Evolutionary conservation across 2,113 vertebrate genomes (phyloP).

Genomic region (Lethenteron camtschaticum): DNA sequence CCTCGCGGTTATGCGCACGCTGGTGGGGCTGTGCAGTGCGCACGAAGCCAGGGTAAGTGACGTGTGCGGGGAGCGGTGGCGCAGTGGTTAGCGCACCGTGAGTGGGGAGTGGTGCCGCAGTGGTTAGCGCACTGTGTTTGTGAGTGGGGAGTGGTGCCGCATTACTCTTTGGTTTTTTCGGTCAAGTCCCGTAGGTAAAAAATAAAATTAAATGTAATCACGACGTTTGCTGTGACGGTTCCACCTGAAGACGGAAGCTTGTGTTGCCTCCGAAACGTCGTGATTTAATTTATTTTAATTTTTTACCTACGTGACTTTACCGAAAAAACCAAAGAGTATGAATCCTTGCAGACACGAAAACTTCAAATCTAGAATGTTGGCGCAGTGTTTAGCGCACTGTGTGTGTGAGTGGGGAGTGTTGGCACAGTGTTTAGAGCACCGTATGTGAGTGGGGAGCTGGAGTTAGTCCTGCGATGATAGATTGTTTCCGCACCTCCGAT

Average conservation of each 20-base stretch:
- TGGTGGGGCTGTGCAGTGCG: constrained; percentile 63
- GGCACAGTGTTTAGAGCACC: background rate
- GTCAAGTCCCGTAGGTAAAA: no score
- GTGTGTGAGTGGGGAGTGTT: no score
- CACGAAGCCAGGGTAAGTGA: constrained; percentile 67
- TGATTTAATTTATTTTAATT: no score
- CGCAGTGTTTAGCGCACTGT: background rate
- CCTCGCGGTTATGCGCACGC: constrained; percentile 57
- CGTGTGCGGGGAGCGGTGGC: background rate
- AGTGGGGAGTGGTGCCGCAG: no score
- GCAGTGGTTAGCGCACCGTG: background rate
- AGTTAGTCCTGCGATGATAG: background rate
- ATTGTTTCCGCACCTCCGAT: background rate
- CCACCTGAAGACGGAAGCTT: no score
- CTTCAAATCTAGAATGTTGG: no score
- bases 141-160: no score
- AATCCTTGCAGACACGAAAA: background rate
- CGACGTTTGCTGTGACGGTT: no score
- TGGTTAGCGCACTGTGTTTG: background rate
- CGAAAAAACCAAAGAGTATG: background rate
- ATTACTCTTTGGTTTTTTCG: no score
- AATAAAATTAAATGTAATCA: no score
- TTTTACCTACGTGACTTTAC: no score
- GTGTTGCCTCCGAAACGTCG: no score
- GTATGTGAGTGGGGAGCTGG: background rate